Conservation (phyloP, 2,797 vertebrate species). For the Podarcis lilfordi region DNA sequence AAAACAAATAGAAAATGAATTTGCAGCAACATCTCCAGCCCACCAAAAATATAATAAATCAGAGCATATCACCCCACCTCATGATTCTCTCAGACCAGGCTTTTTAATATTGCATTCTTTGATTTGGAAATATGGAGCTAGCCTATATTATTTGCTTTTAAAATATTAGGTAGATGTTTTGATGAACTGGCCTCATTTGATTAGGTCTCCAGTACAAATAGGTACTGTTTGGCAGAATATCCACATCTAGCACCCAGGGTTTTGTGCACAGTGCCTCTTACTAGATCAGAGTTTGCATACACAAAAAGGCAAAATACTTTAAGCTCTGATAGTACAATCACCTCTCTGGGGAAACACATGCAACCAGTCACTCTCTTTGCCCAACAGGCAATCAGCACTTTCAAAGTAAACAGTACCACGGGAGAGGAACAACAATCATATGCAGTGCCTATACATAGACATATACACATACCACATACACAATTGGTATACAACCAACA, state of each 20-base stretch:
- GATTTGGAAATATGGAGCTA: conserved; percentile 59
- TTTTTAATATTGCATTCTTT: conserved; percentile 53
- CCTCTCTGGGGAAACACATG: neutral
- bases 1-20: conserved; percentile 78
- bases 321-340: neutral
- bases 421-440: neutral
- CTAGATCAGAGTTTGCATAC: neutral
- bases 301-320: neutral
- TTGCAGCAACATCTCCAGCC: conserved; percentile 69
- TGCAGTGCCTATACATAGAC: neutral
- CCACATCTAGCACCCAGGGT: neutral
- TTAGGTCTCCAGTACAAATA: neutral
- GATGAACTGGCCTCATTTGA: conserved; percentile 2
- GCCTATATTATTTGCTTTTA: conserved; percentile 40
- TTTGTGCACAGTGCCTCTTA: neutral
- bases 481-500: neutral
- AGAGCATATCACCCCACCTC: conserved; percentile 57
- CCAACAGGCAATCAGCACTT: neutral
- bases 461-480: neutral
- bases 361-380: neutral
- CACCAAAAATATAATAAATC: conserved; percentile 73
- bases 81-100: conserved; percentile 52
- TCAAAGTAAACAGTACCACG: neutral
- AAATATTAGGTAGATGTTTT: conserved; percentile 40
- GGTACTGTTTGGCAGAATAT: neutral